A percentile compares a stretch with the other conserved stretches of the same genome.
These are phyloP conservation scores for Apamea sordens DNA, from an alignment of 2,888 invertebrate genomes.

Conservation along the genomic window DNA sequence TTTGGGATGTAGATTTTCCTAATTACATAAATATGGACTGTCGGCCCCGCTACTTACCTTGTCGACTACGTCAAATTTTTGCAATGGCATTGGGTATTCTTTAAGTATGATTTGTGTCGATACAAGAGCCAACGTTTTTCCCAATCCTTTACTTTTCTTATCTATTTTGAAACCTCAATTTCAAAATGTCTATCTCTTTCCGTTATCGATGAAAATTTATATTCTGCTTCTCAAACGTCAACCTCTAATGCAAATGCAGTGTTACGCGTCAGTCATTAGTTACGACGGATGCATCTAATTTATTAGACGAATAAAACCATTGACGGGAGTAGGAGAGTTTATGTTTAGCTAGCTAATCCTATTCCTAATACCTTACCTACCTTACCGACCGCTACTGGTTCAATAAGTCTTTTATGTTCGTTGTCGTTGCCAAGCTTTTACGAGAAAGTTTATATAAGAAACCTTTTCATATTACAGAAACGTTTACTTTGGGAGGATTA, in stretches of 20 bases:
- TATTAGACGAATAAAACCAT: background rate
- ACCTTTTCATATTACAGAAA: constrained; percentile 10
- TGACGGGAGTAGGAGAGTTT: background rate
- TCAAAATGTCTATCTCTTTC: background rate
- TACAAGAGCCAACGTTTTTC: background rate
- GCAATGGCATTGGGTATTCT: background rate
- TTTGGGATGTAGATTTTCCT: background rate
- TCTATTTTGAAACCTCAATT: background rate
- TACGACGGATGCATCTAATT: background rate
- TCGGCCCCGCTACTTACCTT: background rate
- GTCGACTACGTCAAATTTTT: background rate
- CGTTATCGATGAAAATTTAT: background rate
- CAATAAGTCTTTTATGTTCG: background rate
- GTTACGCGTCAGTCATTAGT: background rate
- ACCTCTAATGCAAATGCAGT: background rate
- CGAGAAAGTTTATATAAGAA: background rate
- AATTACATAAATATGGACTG: background rate
- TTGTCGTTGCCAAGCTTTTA: background rate
- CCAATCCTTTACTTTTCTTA: background rate
- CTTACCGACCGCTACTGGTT: background rate
- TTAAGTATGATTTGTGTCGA: too few relatives aligned
- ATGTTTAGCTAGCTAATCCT: background rate
- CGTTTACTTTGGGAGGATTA: background rate
- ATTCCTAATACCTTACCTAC: background rate
- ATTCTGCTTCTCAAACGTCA: background rate